These are phyloP conservation scores for Trichogramma pretiosum DNA, from an alignment of 1,140 invertebrate genomes.

Conservation along the genomic window DNA sequence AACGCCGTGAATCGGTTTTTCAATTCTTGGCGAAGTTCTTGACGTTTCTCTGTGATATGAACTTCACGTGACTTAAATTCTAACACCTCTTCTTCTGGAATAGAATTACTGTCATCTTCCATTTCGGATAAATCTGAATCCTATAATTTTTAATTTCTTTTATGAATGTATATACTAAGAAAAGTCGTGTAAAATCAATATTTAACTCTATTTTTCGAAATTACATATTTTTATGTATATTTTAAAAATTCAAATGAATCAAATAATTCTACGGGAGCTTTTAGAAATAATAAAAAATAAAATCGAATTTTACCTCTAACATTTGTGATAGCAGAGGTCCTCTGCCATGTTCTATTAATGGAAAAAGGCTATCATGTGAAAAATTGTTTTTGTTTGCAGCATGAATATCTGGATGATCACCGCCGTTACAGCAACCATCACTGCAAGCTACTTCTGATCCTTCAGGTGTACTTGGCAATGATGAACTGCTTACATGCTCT, in stretches of 20 bases:
- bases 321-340: constrained; percentile 58
- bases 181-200: too few species aligned
- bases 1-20: constrained; percentile 73
- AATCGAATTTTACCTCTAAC: constrained; percentile 50
- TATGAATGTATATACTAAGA: too few species aligned
- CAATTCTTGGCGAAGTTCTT: constrained; percentile 70
- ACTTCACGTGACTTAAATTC: constrained; percentile 67
- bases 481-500: constrained; percentile 63
- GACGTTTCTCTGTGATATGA: constrained; percentile 68
- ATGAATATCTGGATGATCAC: constrained; percentile 44
- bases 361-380: constrained; percentile 33
- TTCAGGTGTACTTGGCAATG: constrained; percentile 67
- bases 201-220: too few species aligned
- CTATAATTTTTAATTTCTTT: constrained; percentile 29
- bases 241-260: too few species aligned
- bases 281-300: constrained; percentile 1
- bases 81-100: constrained; percentile 78
- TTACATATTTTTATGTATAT: too few species aligned
- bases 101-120: constrained; percentile 62
- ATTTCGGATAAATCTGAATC: constrained; percentile 63
- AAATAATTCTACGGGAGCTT: too few species aligned
- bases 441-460: constrained; percentile 78
- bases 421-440: constrained; percentile 71
- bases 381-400: constrained; percentile 34
- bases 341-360: constrained; percentile 32